A percentile compares a stretch with the other conserved stretches of the same genome.
phyloP scores from a whole-genome alignment of 2,888 invertebrate species.

The Cryptus viduatorius region DNA sequence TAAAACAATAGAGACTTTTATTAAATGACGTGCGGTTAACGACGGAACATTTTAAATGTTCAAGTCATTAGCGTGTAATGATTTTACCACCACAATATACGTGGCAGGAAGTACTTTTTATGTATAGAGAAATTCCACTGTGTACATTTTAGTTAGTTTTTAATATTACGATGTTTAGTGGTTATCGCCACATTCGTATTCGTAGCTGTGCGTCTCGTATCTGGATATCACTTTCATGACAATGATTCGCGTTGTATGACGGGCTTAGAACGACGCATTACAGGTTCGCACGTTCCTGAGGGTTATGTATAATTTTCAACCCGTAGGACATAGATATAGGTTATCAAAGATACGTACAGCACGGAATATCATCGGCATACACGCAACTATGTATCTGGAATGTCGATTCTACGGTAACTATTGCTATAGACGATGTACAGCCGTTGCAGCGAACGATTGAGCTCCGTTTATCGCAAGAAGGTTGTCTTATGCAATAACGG shows the following conservation, averaged over 20 bases:
- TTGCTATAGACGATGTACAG: background rate
- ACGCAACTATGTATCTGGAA: conserved; percentile 4
- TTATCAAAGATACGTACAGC: background rate
- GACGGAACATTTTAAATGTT: no score
- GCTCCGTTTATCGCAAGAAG: conserved; percentile 54
- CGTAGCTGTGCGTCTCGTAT: no score
- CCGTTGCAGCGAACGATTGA: conserved; percentile 14
- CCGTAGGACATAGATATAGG: background rate
- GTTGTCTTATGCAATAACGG: conserved; percentile 61
- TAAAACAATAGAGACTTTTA: no score
- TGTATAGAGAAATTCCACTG: no score
- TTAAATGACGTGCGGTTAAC: no score
- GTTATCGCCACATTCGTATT: no score
- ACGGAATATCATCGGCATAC: background rate
- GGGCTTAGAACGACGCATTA: conserved; percentile 26
- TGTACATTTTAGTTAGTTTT: no score
- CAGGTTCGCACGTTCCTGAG: conserved; percentile 30
- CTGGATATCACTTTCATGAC: background rate
- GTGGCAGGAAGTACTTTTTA: no score
- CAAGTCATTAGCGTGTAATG: no score
- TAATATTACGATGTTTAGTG: no score
- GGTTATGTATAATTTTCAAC: conserved; percentile 1
- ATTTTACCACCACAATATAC: no score
- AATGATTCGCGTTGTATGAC: conserved; percentile 16
- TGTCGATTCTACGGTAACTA: background rate